Conservation (phyloP, 1,140 invertebrate genomes). For the Scylla paramamosain region DNA sequence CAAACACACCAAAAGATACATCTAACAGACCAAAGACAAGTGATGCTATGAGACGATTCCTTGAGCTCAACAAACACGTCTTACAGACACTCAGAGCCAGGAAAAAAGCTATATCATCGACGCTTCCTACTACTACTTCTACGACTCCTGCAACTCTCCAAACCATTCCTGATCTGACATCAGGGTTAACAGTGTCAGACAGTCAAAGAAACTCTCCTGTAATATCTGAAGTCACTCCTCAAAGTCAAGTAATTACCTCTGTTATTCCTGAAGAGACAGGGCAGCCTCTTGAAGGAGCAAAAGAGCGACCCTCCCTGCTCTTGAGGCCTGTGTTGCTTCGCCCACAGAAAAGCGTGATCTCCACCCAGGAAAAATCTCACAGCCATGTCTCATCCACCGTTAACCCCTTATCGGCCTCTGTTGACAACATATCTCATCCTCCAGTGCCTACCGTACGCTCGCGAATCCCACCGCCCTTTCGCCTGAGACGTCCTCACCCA, state of each 20-base stretch:
- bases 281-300: background rate
- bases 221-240: constrained; percentile 31
- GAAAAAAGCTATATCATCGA: background rate
- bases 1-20: background rate
- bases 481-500: constrained; percentile 30
- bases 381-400: background rate
- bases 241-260: background rate
- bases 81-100: background rate
- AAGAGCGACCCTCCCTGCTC: background rate
- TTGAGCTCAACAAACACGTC: constrained; percentile 11
- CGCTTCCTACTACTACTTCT: background rate
- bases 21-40: background rate
- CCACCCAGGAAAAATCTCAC: no score
- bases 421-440: background rate
- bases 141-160: background rate
- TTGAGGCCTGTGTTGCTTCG: constrained; percentile 19
- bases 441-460: background rate
- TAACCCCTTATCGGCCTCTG: background rate
- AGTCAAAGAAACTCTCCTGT: background rate
- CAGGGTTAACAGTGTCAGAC: background rate
- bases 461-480: constrained; percentile 46
- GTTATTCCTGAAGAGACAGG: background rate
- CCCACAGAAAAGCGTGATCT: background rate
- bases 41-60: background rate
- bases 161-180: background rate